Evolutionary conservation across 2,888 invertebrate genomes (phyloP).

Genomic region (Drosophila differens): DNA sequence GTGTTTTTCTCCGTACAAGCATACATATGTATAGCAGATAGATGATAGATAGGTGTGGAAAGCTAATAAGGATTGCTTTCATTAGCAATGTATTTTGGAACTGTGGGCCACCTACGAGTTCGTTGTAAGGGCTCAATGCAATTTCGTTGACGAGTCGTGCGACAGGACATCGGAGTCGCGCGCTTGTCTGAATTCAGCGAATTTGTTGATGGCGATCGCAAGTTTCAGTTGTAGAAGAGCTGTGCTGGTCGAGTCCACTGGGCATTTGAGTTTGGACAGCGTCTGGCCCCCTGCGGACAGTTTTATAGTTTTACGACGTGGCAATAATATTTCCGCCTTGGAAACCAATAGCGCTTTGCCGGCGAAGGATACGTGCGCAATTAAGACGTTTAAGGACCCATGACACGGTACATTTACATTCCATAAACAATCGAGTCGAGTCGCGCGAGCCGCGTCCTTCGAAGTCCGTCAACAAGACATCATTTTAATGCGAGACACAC

Average conservation of each 20-base stretch:
- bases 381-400: conserved; percentile 83
- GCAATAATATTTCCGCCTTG: conserved; percentile 84
- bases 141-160: conserved; percentile 69
- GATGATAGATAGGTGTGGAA: background rate
- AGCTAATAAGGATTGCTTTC: conserved; percentile 76
- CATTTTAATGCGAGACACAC: conserved; percentile 78
- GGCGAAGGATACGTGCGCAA: conserved; percentile 80
- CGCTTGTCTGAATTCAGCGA: conserved; percentile 75
- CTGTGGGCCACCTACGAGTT: conserved; percentile 70
- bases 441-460: conserved; percentile 75
- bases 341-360: conserved; percentile 71
- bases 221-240: conserved; percentile 29
- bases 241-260: conserved; percentile 17
- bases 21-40: background rate
- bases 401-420: conserved; percentile 82
- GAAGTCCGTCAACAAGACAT: conserved; percentile 70
- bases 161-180: conserved; percentile 72
- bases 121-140: conserved; percentile 52
- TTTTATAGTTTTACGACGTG: conserved; percentile 84
- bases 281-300: conserved; percentile 76
- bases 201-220: conserved; percentile 65
- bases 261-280: conserved; percentile 25
- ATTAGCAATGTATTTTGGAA: conserved; percentile 66
- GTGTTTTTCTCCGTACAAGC: background rate
- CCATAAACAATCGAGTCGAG: conserved; percentile 71